Evolutionary conservation across 2,888 invertebrate genomes (phyloP), one percentile per base, ranked within the genome.

Genomic region (Hypsopygia costalis): DNA sequence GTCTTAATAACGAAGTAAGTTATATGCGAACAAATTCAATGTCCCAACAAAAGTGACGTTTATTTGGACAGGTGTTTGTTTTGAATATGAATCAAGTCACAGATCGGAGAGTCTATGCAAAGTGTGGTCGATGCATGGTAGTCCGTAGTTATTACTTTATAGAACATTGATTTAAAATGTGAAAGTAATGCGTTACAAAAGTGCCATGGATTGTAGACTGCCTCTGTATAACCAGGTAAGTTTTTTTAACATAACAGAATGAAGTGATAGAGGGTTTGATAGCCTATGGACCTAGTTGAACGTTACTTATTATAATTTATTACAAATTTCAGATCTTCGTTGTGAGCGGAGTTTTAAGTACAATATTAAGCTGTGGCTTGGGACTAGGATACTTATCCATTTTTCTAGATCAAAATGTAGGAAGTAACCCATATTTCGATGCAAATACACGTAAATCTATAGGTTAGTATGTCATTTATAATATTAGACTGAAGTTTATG

Each of bases 291-390:
- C n/a, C n/a, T n/a, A n/a, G n/a, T n/a, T n/a, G n/a, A n/a, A n/a
- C n/a, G n/a, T n/a, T n/a, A n/a, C n/a, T n/a, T n/a, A n/a, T n/a
- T n/a, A n/a, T n/a, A n/a, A n/a, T n/a, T n/a, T n/a, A n/a, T n/a
- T n/a, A n/a, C n/a, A n/a, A n/a, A n/a, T n/a, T n/a, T n/a, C n/a
- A 58, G 57, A 46, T 48, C 21, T 52, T 52, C 34, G 52, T 52
- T 1, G 47, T 50, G 6, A 46, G 49, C 28, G 56, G 52, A 22
- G 43, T 58, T 4, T 42, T 55, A 21, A 50, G 47, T 37, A 51
- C 50, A 9, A 48, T 60, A 9, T 44, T 58, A 28, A 58, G 58
- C 36, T 58, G 58, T 30, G 56, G 59, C 2, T 34, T 60, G n/a
- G 55, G 58, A 1, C 32, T 59, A 3, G 57, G 59, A 0, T 55